Evolutionary conservation across 2,888 invertebrate species (phyloP).

Genomic region (Erebia aethiops): DNA sequence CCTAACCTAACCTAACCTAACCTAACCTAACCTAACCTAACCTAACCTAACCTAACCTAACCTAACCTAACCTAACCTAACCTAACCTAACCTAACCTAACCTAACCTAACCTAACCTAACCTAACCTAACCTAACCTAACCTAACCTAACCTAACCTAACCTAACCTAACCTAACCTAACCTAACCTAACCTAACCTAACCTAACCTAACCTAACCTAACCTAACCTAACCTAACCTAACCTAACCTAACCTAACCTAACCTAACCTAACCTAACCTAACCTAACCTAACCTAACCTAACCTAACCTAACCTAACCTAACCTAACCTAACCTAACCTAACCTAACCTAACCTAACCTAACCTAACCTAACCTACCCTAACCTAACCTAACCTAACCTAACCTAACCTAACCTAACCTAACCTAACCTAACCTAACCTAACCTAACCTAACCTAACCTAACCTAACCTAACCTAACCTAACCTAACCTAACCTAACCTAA

Average conservation of each 20-base stretch:
- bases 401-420: conserved; percentile 42
- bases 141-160: conserved; percentile 43
- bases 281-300: conserved; percentile 44
- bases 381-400: conserved; percentile 41
- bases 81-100: conserved; percentile 46
- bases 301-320: conserved; percentile 42
- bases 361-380: conserved; percentile 40
- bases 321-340: conserved; percentile 34
- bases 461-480: conserved; percentile 39
- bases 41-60: conserved; percentile 36
- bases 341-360: conserved; percentile 40
- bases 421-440: conserved; percentile 43
- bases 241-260: conserved; percentile 42
- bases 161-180: conserved; percentile 43
- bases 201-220: conserved; percentile 44
- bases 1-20: no score
- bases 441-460: conserved; percentile 43
- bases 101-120: conserved; percentile 45
- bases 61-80: conserved; percentile 46
- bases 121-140: conserved; percentile 43
- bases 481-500: conserved; percentile 37
- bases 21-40: no score
- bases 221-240: conserved; percentile 44
- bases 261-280: conserved; percentile 44
- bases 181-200: conserved; percentile 45